Base-by-base conservation (phyloP, 1,140 invertebrate genomes). In the Latrodectus geometricus region DNA sequence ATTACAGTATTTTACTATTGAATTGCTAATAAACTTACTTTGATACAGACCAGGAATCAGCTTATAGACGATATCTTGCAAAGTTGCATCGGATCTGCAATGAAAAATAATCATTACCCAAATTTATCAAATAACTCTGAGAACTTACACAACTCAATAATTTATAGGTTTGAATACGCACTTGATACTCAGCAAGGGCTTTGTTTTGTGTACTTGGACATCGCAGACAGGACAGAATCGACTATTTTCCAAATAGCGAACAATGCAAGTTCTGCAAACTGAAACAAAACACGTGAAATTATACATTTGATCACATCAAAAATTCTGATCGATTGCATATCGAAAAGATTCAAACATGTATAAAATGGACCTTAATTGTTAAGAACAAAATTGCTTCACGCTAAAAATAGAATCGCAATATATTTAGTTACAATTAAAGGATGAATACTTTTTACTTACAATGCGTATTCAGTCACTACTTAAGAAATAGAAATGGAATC, bases 1-100 rank as follows among this genome's bases (percentile, higher is more conserved):
- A 35, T 35, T 5, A 35, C 5, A 35, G 35, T 35, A 5, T n/a
- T n/a, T n/a, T n/a, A n/a, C n/a, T n/a, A n/a, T n/a, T n/a, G n/a
- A 3, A 35, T 3, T 21, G 69, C 12, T 5, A 20, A 72, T 72
- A 72, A 8, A 87, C 90, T 90, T 89, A 92, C 91, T 90, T 91
- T 91, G 91, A 87, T 91, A 92, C 9, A 93, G 82, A 9, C 90
- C 91, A 2, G 92, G 92, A 49, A 93, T 90, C 9, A 92, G 75
- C 89, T 92, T 92, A 89, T 93, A 93, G 8, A 93, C 92, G 73
- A 93, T 88, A 86, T 91, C 90, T 88, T 93, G 92, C 8, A 92
- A 84, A 8, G 91, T 91, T 84, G 91, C 90, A 88, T 93, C 92
- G 23, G 86, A 66, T 69, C 89, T 88, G 35, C 23, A 77, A 75